These are phyloP conservation scores for Temnothorax unifasciatus DNA, from an alignment of 2,888 invertebrate genomes.

Conservation along the genomic window DNA sequence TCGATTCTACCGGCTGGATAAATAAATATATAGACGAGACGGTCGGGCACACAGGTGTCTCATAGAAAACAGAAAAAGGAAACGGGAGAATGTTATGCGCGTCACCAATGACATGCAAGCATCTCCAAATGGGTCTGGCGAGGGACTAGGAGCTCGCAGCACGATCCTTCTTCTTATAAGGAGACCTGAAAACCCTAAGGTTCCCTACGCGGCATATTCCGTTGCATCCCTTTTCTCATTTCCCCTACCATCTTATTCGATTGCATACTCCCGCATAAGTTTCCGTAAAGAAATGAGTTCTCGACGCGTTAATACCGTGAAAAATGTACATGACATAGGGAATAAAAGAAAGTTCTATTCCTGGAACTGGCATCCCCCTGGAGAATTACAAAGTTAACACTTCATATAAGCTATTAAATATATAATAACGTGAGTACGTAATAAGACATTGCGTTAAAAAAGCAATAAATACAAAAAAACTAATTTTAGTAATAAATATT, in stretches of 20 bases:
- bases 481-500: neutral
- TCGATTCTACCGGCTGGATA: constrained; percentile 67
- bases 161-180: constrained; percentile 60
- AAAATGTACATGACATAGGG: neutral
- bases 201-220: constrained; percentile 58
- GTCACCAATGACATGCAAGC: constrained; percentile 67
- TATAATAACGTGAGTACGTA: neutral
- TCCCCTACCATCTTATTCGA: constrained; percentile 63
- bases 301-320: neutral
- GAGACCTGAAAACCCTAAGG: constrained; percentile 61
- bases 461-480: neutral
- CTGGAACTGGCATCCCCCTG: neutral
- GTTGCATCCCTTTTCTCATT: constrained; percentile 65
- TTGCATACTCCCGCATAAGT: constrained; percentile 48
- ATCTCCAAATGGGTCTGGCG: constrained; percentile 65
- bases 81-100: constrained; percentile 60
- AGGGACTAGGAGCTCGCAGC: constrained; percentile 46
- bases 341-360: neutral
- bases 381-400: neutral
- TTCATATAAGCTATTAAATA: neutral
- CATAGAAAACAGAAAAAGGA: constrained; percentile 74
- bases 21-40: constrained; percentile 74
- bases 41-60: constrained; percentile 82
- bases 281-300: neutral
- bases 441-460: neutral